Evolutionary conservation across 2,888 invertebrate species (phyloP).

Genomic region (Philereme transversata): DNA sequence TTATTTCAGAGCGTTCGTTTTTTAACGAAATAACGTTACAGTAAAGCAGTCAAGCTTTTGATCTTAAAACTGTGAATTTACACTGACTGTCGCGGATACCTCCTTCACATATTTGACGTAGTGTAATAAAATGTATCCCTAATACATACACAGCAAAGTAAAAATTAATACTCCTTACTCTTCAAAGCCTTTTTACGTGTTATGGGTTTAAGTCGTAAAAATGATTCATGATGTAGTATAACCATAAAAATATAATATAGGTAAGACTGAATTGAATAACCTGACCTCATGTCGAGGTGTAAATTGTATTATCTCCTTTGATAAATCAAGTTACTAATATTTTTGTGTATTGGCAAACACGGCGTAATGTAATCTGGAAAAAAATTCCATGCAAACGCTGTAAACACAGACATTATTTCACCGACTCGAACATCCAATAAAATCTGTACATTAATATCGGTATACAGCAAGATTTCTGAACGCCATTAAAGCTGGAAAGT

Average conservation of each 20-base stretch:
- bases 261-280: constrained; percentile 50
- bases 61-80: constrained; percentile 17
- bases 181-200: constrained; percentile 44
- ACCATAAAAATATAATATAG: constrained; percentile 65
- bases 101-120: constrained; percentile 13
- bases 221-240: constrained; percentile 58
- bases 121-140: constrained; percentile 25
- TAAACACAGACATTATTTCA: constrained; percentile 10
- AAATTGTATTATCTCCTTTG: constrained; percentile 24
- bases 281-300: constrained; percentile 38
- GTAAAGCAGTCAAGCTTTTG: constrained; percentile 15
- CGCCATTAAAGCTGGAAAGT: constrained; percentile 46
- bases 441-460: constrained; percentile 6
- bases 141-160: constrained; percentile 23
- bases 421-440: constrained; percentile 1
- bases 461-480: constrained; percentile 23
- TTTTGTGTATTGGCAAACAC: constrained; percentile 12
- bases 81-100: constrained; percentile 4
- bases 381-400: constrained; percentile 4
- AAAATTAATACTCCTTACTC: constrained; percentile 30
- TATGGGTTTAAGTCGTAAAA: constrained; percentile 54
- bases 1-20: background rate
- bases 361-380: background rate
- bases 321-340: constrained; percentile 1
- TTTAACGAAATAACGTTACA: constrained; percentile 7